phyloP scores from a whole-genome alignment of 53 echinoderm and acorn worm species.

The Astropecten irregularis region DNA sequence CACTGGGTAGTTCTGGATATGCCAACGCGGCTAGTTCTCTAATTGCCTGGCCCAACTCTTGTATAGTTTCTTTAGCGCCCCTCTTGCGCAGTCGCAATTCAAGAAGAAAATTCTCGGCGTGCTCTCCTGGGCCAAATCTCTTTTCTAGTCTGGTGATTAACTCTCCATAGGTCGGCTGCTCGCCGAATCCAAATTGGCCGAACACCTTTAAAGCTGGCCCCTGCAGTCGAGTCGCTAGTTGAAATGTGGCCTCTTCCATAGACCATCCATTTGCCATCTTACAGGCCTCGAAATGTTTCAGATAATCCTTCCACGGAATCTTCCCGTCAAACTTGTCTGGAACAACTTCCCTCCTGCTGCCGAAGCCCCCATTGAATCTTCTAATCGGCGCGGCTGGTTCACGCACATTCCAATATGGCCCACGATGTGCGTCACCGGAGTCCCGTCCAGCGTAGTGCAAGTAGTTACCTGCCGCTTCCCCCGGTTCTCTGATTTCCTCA shows the following conservation, averaged over 20 bases:
- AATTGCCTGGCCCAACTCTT: constrained; percentile 39
- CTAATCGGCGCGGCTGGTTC: neutral
- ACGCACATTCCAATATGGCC: neutral
- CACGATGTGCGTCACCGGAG: neutral
- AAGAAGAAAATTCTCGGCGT: no score
- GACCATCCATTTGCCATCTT: no score
- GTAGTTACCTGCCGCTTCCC: neutral
- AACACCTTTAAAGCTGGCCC: no score
- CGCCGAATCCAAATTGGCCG: neutral
- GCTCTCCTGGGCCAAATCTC: neutral
- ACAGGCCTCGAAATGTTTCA: neutral
- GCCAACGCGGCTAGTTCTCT: constrained; percentile 25
- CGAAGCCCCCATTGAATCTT: neutral
- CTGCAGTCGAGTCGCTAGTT: neutral
- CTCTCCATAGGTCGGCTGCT: neutral
- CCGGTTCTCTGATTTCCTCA: neutral
- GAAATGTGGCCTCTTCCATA: neutral
- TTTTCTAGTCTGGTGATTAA: neutral
- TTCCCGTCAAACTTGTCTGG: constrained; percentile 11
- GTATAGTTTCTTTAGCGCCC: constrained; percentile 12
- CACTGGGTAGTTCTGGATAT: constrained; percentile 33
- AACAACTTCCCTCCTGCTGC: neutral
- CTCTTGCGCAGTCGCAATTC: neutral
- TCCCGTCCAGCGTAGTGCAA: neutral
- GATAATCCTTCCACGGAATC: constrained; percentile 24